These are phyloP conservation scores for Drosophila falleni DNA, from an alignment of 2,888 invertebrate genomes.

Conservation along the genomic window DNA sequence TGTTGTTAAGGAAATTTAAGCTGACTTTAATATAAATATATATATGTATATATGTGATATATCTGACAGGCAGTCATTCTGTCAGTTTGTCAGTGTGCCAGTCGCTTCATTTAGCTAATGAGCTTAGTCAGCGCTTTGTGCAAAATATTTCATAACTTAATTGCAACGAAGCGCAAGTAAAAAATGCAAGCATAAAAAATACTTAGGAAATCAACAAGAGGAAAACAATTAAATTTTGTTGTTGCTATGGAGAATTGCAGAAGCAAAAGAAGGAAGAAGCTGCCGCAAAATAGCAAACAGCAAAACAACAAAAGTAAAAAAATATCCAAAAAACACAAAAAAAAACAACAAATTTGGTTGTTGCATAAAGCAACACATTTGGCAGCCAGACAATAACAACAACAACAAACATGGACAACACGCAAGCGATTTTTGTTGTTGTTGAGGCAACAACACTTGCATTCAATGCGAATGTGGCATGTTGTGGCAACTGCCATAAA, in stretches of 20 bases:
- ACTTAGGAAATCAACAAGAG: slow-evolving; percentile 1
- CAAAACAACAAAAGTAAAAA: neutral
- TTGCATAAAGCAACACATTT: slow-evolving; percentile 64
- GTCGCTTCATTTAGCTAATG: slow-evolving; percentile 49
- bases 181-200: slow-evolving; percentile 22
- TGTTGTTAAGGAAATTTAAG: slow-evolving; percentile 22
- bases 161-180: slow-evolving; percentile 54
- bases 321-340: neutral
- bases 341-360: slow-evolving; percentile 20
- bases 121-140: slow-evolving; percentile 73
- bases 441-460: slow-evolving; percentile 20
- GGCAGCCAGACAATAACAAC: slow-evolving; percentile 19
- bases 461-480: slow-evolving; percentile 6
- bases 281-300: slow-evolving; percentile 15
- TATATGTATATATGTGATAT: neutral
- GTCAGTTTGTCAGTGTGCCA: slow-evolving; percentile 45
- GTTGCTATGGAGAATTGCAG: slow-evolving; percentile 40
- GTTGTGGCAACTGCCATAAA: slow-evolving; percentile 22
- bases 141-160: slow-evolving; percentile 70
- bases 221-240: slow-evolving; percentile 31
- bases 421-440: slow-evolving; percentile 54
- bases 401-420: slow-evolving; percentile 36
- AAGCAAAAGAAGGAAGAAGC: slow-evolving; percentile 47
- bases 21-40: slow-evolving; percentile 8
- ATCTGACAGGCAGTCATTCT: slow-evolving; percentile 3